A percentile compares a stretch with the other conserved stretches of the same genome.
These are phyloP conservation scores for Phycodurus eques DNA, from an alignment of 2,113 vertebrate species.

Conservation along the genomic window DNA sequence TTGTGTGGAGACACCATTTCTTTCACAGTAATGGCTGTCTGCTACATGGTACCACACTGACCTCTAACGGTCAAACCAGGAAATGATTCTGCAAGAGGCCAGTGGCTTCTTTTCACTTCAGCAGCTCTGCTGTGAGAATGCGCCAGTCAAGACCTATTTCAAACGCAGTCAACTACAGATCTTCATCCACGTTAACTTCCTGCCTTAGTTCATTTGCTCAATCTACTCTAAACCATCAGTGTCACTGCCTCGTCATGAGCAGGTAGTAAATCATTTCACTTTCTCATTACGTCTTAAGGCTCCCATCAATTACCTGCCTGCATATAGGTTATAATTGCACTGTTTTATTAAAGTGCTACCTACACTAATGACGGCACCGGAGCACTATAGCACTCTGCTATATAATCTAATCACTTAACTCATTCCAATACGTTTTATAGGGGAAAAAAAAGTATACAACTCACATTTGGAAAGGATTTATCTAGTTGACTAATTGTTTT, in stretches of 20 bases:
- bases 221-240: constrained; percentile 19
- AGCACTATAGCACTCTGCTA: neutral
- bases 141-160: neutral
- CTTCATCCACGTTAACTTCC: constrained; percentile 1
- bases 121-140: neutral
- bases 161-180: neutral
- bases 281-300: neutral
- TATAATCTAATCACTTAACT: neutral
- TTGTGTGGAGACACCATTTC: neutral
- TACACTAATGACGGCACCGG: neutral
- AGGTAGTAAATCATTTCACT: constrained; percentile 12
- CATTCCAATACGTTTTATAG: too few species aligned
- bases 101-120: neutral
- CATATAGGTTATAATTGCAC: neutral
- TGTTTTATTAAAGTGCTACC: neutral
- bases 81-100: constrained; percentile 23
- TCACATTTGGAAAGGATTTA: neutral
- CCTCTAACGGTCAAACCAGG: constrained; percentile 60
- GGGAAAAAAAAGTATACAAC: neutral
- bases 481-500: neutral
- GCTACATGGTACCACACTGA: constrained; percentile 57
- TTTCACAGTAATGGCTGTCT: constrained; percentile 13
- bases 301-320: constrained; percentile 9
- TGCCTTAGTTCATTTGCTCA: constrained; percentile 46
- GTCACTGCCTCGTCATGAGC: constrained; percentile 9